These are phyloP conservation scores for Gisinianus flammeolus DNA, from an alignment of 2,888 invertebrate species.

Conservation along the genomic window DNA sequence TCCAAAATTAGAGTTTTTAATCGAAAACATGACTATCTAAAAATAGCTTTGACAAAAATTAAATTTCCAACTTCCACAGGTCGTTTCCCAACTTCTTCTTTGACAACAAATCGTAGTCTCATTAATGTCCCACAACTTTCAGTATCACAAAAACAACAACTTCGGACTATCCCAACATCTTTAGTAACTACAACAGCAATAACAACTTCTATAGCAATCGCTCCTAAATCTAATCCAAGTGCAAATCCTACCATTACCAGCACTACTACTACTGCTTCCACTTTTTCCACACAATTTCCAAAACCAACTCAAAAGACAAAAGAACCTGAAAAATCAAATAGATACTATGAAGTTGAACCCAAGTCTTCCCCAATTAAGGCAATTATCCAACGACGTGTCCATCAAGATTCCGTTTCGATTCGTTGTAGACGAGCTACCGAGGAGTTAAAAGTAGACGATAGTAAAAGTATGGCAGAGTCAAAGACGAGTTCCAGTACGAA, in stretches of 20 bases:
- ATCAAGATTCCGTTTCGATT: background rate
- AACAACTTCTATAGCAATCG: background rate
- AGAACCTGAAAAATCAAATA: slow-evolving; percentile 1
- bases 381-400: slow-evolving; percentile 1
- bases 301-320: background rate
- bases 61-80: slow-evolving; percentile 9
- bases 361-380: slow-evolving; percentile 13
- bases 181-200: background rate
- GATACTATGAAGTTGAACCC: slow-evolving; percentile 8
- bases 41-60: background rate
- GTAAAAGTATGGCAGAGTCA: background rate
- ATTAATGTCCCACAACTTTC: too few relatives aligned
- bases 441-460: too few relatives aligned
- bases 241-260: background rate
- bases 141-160: too few relatives aligned
- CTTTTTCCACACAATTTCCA: background rate
- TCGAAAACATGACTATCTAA: too few relatives aligned
- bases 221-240: background rate
- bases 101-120: background rate
- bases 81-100: background rate
- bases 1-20: too few relatives aligned
- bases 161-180: background rate
- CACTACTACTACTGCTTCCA: background rate
- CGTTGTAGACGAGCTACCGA: background rate
- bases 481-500: background rate